Evolutionary conservation across 2,888 invertebrate species (phyloP).

Genomic region (Pycnomerus fuliginosus): DNA sequence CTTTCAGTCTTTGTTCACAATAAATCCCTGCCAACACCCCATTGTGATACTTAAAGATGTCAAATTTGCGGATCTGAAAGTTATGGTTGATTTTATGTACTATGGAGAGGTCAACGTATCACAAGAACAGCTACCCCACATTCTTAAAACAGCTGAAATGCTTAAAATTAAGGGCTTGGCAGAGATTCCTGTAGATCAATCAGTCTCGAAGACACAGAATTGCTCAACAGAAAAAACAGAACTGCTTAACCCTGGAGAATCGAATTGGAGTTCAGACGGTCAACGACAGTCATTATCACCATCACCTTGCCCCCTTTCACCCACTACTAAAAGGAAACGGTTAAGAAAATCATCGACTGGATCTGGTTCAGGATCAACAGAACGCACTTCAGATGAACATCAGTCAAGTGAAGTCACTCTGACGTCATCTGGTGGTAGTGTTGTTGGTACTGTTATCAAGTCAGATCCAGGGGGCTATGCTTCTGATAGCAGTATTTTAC

Average conservation of each 20-base stretch:
- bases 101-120: slow-evolving; percentile 91
- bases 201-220: slow-evolving; percentile 70
- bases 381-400: slow-evolving; percentile 56
- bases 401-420: slow-evolving; percentile 55
- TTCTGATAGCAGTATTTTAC: slow-evolving; percentile 35
- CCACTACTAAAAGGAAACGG: slow-evolving; percentile 57
- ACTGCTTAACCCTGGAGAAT: slow-evolving; percentile 59
- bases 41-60: slow-evolving; percentile 90
- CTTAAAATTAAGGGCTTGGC: slow-evolving; percentile 86
- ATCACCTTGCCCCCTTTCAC: slow-evolving; percentile 62
- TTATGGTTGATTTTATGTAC: slow-evolving; percentile 91
- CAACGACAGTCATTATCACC: slow-evolving; percentile 64
- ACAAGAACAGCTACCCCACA: slow-evolving; percentile 80
- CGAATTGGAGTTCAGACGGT: slow-evolving; percentile 58
- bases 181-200: slow-evolving; percentile 80
- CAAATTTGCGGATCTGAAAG: slow-evolving; percentile 79
- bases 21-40: slow-evolving; percentile 86
- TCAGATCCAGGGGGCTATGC: slow-evolving; percentile 48
- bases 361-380: slow-evolving; percentile 57
- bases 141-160: slow-evolving; percentile 79
- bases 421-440: slow-evolving; percentile 52
- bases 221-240: slow-evolving; percentile 56
- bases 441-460: slow-evolving; percentile 50
- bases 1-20: slow-evolving; percentile 74
- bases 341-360: slow-evolving; percentile 68